Percentiles rank a stretch among this genome's conserved stretches.
phyloP scores from a whole-genome alignment of 2,797 vertebrate species.

The Lerista edwardsae region DNA sequence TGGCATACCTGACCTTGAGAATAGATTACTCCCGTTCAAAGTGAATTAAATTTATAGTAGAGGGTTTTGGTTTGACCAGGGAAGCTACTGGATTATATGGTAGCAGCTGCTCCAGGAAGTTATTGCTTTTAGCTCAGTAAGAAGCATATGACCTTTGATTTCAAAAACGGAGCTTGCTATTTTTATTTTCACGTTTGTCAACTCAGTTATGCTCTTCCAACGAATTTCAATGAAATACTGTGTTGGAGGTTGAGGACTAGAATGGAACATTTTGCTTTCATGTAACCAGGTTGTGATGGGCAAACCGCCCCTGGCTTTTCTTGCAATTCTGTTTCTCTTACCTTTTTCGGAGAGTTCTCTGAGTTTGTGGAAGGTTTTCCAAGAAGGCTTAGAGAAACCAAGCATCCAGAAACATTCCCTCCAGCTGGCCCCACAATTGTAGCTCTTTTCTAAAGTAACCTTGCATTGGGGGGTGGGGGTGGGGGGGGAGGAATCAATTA shows the following conservation, averaged over 20 bases:
- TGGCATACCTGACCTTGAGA: slow-evolving; percentile 17
- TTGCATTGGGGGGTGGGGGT: not conserved
- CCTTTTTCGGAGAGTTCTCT: not conserved
- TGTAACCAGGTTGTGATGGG: not conserved
- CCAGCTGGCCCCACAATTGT: not conserved
- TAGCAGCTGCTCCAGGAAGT: not conserved
- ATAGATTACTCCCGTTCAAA: slow-evolving; percentile 22
- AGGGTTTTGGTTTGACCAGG: not conserved
- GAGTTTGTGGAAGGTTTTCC: too few species aligned
- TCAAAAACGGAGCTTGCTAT: not conserved
- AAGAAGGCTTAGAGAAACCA: not conserved
- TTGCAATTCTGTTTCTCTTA: not conserved
- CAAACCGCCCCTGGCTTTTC: not conserved
- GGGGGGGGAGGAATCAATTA: too few species aligned
- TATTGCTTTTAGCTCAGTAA: slow-evolving; percentile 13
- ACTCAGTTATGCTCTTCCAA: not conserved
- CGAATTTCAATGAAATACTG: not conserved
- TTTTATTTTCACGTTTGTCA: not conserved
- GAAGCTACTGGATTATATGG: not conserved
- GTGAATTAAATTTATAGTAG: slow-evolving; percentile 7
- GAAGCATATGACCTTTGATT: slow-evolving; percentile 1
- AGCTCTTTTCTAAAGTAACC: not conserved
- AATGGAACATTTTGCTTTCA: not conserved
- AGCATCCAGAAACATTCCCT: too few species aligned
- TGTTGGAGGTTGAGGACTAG: not conserved